These are phyloP conservation scores for Aphelinus certus DNA, from an alignment of 1,140 invertebrate genomes.

Conservation along the genomic window DNA sequence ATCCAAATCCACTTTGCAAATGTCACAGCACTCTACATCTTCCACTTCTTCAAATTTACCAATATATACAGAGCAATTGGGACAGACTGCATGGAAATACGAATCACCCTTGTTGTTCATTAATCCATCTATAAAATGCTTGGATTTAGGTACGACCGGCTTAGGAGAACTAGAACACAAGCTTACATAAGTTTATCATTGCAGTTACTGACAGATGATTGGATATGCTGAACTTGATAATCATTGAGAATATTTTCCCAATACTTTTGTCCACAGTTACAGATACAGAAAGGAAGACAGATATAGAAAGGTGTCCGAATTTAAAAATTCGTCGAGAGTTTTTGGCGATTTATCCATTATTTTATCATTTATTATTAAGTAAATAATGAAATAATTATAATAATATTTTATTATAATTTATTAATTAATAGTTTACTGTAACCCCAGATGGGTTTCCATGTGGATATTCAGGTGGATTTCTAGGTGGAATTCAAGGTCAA, in stretches of 20 bases:
- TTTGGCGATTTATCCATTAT: no score
- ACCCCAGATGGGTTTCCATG: no score
- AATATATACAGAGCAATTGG: neutral
- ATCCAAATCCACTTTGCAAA: neutral
- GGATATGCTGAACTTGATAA: neutral
- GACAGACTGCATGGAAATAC: conserved; percentile 7
- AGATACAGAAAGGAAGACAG: no score
- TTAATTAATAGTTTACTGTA: no score
- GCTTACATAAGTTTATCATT: conserved; percentile 11
- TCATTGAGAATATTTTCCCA: conserved; percentile 9
- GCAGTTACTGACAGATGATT: neutral
- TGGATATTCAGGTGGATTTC: no score
- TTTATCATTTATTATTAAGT: no score
- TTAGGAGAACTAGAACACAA: neutral
- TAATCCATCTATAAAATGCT: neutral
- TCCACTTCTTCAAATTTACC: neutral
- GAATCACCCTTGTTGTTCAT: neutral
- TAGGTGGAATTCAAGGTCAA: no score
- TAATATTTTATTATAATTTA: no score
- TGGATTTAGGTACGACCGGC: conserved; percentile 7
- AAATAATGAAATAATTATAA: no score
- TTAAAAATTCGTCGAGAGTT: no score
- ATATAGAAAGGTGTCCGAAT: no score
- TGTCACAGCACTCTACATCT: neutral
- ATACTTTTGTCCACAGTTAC: neutral